Conservation (phyloP, 2,113 vertebrate genomes). For the Lophius piscatorius region DNA sequence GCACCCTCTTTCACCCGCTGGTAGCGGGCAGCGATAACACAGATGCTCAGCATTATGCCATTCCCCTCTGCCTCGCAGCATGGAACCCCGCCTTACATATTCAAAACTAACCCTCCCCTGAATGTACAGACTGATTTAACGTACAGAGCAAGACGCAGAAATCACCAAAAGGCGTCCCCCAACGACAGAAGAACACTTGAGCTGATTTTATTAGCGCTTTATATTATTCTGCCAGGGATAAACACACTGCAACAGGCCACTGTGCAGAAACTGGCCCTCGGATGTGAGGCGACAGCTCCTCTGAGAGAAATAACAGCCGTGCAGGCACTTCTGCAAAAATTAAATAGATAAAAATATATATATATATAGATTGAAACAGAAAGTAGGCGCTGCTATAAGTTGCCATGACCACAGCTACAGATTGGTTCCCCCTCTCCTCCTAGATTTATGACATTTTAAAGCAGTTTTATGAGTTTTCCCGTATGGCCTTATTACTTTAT, state of each 20-base stretch:
- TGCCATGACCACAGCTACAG: conserved; percentile 21
- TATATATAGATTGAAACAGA: conserved; percentile 27
- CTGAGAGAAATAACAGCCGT: conserved; percentile 81
- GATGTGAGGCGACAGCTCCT: conserved; percentile 89
- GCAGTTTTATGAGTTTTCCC: conserved; percentile 37
- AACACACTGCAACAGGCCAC: conserved; percentile 72
- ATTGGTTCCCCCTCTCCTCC: conserved; percentile 3
- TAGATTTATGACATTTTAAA: conserved; percentile 54
- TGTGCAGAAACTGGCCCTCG: conserved; percentile 87
- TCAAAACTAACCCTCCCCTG: conserved; percentile 88
- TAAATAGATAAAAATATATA: conserved; percentile 55
- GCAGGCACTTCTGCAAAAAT: conserved; percentile 79
- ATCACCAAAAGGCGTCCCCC: conserved; percentile 88
- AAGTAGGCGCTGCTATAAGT: conserved; percentile 4
- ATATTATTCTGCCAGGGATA: conserved; percentile 88
- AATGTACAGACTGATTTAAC: conserved; percentile 89
- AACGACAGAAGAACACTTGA: conserved; percentile 88
- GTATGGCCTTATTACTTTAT: conserved; percentile 38
- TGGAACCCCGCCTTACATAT: conserved; percentile 89
- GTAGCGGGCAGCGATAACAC: conserved; percentile 54
- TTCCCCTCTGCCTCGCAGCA: conserved; percentile 70
- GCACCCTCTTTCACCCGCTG: conserved; percentile 67
- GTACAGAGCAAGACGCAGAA: conserved; percentile 85
- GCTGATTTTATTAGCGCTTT: conserved; percentile 91
- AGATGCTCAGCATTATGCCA: conserved; percentile 62